Evolutionary conservation across 2,888 invertebrate genomes (phyloP), one percentile per base, ranked within the genome.

Genomic region (Theristus sp.): DNA sequence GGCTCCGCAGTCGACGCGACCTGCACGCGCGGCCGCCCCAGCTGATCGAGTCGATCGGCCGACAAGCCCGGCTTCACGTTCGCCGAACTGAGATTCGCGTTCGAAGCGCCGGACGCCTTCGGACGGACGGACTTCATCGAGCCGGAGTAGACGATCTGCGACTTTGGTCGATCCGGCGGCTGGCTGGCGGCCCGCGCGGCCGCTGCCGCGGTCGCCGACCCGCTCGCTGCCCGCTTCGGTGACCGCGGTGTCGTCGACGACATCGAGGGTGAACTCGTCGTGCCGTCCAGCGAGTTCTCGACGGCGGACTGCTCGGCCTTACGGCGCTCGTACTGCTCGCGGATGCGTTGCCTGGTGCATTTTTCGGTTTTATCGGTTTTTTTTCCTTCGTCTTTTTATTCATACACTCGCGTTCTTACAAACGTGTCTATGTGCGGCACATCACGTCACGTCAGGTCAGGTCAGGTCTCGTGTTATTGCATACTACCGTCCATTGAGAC

Each of bases 221-320:
- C n/a, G n/a, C n/a, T n/a, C n/a, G n/a, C n/a, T n/a, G n/a, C n/a
- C n/a, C n/a, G 10, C 38, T 38, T 38, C 10, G 38, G 49, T n/a
- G 49, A 49, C n/a, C 49, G 49, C 3, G 49, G 49, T 49, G 49
- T 49, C 20, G 49, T n/a, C 10, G 38, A 38, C 10, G 38, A 38
- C 38, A 38, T n/a, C n/a, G n/a, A n/a, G n/a, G n/a, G n/a, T n/a
- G n/a, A n/a, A n/a, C n/a, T n/a, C n/a, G n/a, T n/a, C n/a, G n/a
- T n/a, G n/a, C n/a, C n/a, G n/a, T n/a, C n/a, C n/a, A n/a, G n/a
- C 24, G 20, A n/a, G n/a, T 49, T 53, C 25, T 60, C 63, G 26
- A 53, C 1, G 10, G 27, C 28, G 17, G 57, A 60, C 47, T 63
- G 58, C 47, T 62, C 60, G 20, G 56, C 63, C 31, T 63, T 63